Conservation (phyloP, 2,888 invertebrate species). For the Cataglyphis livida region DNA sequence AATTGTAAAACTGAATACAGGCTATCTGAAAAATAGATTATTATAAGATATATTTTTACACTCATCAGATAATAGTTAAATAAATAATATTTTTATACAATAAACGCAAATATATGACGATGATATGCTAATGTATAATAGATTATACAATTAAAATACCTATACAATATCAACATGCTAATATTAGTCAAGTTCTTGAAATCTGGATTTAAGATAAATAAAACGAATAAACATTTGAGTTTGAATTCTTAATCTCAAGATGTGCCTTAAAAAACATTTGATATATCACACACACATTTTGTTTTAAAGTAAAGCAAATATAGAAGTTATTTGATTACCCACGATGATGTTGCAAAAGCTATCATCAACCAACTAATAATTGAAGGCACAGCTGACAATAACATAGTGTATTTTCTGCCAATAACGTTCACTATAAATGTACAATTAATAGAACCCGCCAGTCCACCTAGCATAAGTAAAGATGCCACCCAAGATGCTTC, state of each 20-base stretch:
- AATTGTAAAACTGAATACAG: not conserved
- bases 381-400: constrained; percentile 5
- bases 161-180: not conserved
- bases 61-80: not conserved
- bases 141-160: not conserved
- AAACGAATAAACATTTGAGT: not conserved
- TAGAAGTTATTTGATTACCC: constrained; percentile 58
- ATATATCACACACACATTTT: not conserved
- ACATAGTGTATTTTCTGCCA: constrained; percentile 67
- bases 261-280: not conserved
- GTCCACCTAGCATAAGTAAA: constrained; percentile 49
- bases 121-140: too few species aligned
- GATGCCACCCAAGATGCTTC: constrained; percentile 66
- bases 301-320: not conserved
- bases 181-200: not conserved
- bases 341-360: constrained; percentile 62
- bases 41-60: not conserved
- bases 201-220: not conserved
- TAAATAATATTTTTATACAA: not conserved
- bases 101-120: not conserved
- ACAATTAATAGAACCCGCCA: constrained; percentile 28
- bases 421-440: constrained; percentile 59
- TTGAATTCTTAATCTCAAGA: not conserved
- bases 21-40: too few species aligned
- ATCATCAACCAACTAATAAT: constrained; percentile 19